These are phyloP conservation scores for Malurus leucopterus DNA, from an alignment of 2,797 vertebrate species.

Conservation along the genomic window DNA sequence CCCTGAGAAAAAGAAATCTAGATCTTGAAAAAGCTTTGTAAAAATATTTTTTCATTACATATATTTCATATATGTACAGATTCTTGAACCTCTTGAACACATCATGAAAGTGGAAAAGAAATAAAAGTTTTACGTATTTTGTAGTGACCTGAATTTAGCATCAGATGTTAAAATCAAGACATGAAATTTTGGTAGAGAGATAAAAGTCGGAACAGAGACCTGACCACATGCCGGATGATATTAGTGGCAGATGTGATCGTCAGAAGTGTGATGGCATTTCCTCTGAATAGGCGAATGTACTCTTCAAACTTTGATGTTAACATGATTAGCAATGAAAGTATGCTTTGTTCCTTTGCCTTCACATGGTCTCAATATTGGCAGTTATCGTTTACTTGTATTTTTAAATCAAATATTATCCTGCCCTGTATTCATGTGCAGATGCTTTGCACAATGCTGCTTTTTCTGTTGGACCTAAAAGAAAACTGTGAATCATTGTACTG, in stretches of 20 bases:
- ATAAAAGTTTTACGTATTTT: constrained; percentile 49
- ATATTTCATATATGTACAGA: neutral
- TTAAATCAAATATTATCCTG: constrained; percentile 66
- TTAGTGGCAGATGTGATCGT: constrained; percentile 83
- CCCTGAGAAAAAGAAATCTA: neutral
- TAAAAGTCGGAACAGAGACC: constrained; percentile 71
- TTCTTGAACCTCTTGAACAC: constrained; percentile 48
- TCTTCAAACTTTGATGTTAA: constrained; percentile 87
- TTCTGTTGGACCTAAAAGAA: constrained; percentile 33
- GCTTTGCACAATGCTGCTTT: constrained; percentile 44
- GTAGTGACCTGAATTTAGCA: constrained; percentile 69
- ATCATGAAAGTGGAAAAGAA: constrained; percentile 45
- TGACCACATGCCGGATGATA: constrained; percentile 76
- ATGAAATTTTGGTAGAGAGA: constrained; percentile 70
- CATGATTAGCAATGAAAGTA: constrained; percentile 84
- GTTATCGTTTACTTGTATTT: constrained; percentile 73
- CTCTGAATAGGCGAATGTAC: constrained; percentile 82
- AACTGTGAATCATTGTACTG: constrained; percentile 36
- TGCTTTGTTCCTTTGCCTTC: constrained; percentile 86
- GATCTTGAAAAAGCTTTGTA: neutral
- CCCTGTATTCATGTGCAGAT: constrained; percentile 52
- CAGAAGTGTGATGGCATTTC: constrained; percentile 88
- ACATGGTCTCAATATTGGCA: constrained; percentile 80
- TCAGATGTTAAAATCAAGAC: constrained; percentile 71
- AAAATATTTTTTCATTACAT: neutral